Base-by-base conservation (phyloP, 2,797 vertebrate genomes). In the Nasua narica region DNA sequence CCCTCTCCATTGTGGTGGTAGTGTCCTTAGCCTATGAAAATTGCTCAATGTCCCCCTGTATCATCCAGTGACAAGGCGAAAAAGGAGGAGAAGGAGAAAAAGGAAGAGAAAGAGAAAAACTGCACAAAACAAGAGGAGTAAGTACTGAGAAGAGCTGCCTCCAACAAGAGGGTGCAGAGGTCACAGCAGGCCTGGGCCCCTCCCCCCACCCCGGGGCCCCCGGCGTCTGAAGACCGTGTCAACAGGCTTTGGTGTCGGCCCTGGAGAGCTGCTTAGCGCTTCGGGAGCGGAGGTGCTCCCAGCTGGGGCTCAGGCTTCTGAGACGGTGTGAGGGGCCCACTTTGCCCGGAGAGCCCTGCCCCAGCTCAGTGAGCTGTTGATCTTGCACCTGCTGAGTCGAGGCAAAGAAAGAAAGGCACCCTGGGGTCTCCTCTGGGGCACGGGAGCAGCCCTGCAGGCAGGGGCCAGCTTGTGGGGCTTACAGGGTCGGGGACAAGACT, bases 41-140 rank as follows among this genome's bases (percentile, higher is more conserved):
- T 50, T 88, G 77, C 94, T 98, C 97, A 98, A 92, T 94, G 58
- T 98, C 95, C 72, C 83, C 46, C 97, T 98, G 40, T 97, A 56
- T 97, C 97, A 95, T 82, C 87, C 98, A 99, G 98, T 91, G 98
- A 98, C 98, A 99, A 99, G 32, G 98, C 99, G 19, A 98, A 99
- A 67, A 99, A 99, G 94, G 99, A 99, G 93, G 97, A 98, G 1
- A 98, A 98, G 87, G 98, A 99, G 7, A 98, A 99, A n/a, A 98
- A 98, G 37, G 98, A 98, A 84, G 98, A 99, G 67, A 98, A 99
- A 15, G 98, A 99, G 50, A 89, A 98, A 79, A 90, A 96, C 16
- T 16, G 58, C 37, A 35, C 60, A 98, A 99, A 99, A 97, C 98
- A 98, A 94, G 99, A 98, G 87, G 99, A 98, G 99, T 99, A 99